Evolutionary conservation across 1,140 invertebrate species (phyloP).

Genomic region (Copidosoma floridanum): DNA sequence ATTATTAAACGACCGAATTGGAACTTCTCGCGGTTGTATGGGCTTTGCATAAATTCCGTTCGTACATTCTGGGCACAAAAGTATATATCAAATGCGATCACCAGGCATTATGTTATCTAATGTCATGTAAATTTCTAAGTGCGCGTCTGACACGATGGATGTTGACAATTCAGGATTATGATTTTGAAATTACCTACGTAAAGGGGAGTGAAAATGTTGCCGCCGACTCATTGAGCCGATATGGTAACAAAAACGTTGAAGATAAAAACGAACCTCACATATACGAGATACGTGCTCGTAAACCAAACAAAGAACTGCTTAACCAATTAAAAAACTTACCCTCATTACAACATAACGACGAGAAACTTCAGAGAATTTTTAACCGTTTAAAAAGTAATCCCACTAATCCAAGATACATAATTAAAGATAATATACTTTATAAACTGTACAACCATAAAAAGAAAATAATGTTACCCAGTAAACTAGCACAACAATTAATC

Average conservation of each 20-base stretch:
- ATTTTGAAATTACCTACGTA: conserved; percentile 1
- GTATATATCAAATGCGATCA: conserved; percentile 1
- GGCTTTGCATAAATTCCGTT: conserved; percentile 3
- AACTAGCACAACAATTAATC: no score
- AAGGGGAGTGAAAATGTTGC: neutral
- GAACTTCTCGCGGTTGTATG: conserved; percentile 5
- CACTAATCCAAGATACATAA: no score
- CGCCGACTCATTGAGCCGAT: conserved; percentile 13
- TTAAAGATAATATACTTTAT: no score
- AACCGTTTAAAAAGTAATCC: no score
- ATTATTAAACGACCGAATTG: neutral
- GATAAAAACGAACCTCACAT: no score
- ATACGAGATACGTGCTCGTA: neutral
- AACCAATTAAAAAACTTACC: neutral
- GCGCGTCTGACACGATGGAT: conserved; percentile 1
- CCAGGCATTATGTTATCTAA: neutral
- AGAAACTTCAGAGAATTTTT: no score
- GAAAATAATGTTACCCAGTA: no score
- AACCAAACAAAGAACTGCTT: neutral
- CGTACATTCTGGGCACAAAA: neutral
- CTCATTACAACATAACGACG: neutral
- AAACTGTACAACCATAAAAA: no score
- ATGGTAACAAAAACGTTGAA: neutral
- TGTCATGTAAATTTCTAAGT: neutral
- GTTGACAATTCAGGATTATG: neutral